Conservation (phyloP, 2,797 vertebrate species). For the Cephalopachus bancanus region DNA sequence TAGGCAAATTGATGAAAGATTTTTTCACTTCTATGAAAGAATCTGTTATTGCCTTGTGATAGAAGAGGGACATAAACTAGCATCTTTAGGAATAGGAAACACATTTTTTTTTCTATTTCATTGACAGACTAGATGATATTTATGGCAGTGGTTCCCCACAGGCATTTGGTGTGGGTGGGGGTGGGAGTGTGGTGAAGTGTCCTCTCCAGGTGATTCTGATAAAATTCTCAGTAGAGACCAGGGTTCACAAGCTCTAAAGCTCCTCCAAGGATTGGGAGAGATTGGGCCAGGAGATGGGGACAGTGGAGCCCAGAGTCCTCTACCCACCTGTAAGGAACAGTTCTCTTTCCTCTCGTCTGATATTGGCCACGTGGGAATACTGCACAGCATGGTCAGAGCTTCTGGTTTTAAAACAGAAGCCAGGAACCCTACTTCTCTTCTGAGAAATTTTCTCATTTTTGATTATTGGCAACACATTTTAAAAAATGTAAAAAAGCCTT, state of each 20-base stretch:
- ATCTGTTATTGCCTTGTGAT: slow-evolving; percentile 37
- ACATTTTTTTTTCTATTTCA: background rate
- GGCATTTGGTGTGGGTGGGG: background rate
- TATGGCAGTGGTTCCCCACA: background rate
- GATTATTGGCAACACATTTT: background rate
- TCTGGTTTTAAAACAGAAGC: slow-evolving; percentile 54
- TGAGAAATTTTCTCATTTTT: slow-evolving; percentile 39
- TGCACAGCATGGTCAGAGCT: background rate
- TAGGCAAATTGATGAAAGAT: slow-evolving; percentile 47
- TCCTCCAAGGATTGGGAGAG: background rate
- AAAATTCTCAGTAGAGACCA: background rate
- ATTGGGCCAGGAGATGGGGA: background rate
- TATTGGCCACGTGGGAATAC: background rate
- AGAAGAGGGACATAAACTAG: background rate
- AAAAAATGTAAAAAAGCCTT: background rate
- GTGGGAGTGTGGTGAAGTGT: background rate
- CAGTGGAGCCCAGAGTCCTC: background rate
- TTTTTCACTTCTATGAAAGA: slow-evolving; percentile 54
- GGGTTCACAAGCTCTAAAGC: background rate
- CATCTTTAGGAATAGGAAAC: slow-evolving; percentile 15
- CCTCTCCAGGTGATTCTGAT: background rate
- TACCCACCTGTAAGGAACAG: background rate
- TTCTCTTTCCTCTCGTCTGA: background rate
- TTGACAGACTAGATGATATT: background rate
- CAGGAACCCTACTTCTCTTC: background rate